These are phyloP conservation scores for Acanthococcus lagerstroemiae DNA, from an alignment of 2,888 invertebrate species.

Conservation along the genomic window DNA sequence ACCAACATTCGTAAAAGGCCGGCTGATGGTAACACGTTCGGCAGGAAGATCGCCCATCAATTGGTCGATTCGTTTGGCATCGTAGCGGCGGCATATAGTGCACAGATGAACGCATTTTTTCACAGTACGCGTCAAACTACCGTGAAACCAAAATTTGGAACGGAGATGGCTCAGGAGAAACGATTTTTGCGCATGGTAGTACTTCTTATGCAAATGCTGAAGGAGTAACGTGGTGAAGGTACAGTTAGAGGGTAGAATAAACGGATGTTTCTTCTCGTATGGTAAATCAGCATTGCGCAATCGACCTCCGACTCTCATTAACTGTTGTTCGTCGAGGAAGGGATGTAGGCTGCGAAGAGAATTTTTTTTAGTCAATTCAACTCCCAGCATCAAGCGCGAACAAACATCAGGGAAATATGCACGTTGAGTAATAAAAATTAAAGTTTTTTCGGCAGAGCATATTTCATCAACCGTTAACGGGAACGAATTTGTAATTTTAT, in stretches of 20 bases:
- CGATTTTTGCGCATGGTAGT: not conserved
- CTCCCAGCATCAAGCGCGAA: not conserved
- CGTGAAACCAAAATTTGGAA: not conserved
- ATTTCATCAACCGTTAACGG: not conserved
- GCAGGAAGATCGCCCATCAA: not conserved
- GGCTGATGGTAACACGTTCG: not conserved
- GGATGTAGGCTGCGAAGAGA: not conserved
- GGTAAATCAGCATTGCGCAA: not conserved
- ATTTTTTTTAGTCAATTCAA: not conserved
- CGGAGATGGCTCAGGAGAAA: not conserved
- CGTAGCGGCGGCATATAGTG: not conserved
- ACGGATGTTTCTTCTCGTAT: not conserved
- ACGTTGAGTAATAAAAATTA: not conserved
- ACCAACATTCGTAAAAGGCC: not conserved
- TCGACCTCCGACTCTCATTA: slow-evolving; percentile 7
- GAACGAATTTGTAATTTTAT: too few relatives aligned
- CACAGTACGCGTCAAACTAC: not conserved
- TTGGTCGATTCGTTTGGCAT: not conserved
- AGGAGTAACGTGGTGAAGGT: not conserved
- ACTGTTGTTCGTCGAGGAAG: not conserved
- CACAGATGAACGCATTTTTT: not conserved
- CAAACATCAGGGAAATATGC: not conserved
- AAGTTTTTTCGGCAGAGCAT: not conserved
- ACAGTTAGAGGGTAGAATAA: not conserved
- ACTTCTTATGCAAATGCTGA: not conserved